phyloP scores from a whole-genome alignment of 1,140 invertebrate species.

The Procambarus virginalis region DNA sequence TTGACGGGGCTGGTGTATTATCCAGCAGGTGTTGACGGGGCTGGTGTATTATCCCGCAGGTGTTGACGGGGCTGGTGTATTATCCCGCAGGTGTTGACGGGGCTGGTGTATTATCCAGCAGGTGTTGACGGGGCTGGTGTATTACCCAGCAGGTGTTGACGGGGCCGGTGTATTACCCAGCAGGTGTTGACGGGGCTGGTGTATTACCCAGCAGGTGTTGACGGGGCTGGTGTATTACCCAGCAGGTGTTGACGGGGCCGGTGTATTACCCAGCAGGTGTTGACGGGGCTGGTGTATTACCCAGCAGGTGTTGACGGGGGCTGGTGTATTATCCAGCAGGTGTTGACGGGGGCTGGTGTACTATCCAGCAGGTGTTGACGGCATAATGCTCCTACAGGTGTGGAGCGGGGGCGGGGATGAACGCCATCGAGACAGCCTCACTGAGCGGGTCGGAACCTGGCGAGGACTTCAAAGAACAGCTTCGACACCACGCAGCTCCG shows the following conservation, averaged over 20 bases:
- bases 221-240: too few relatives aligned
- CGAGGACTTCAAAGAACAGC: slow-evolving; percentile 48
- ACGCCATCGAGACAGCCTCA: slow-evolving; percentile 58
- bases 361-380: background rate
- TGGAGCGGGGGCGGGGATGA: slow-evolving; percentile 44
- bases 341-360: background rate
- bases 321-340: too few relatives aligned
- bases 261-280: too few relatives aligned
- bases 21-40: background rate
- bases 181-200: background rate
- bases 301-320: too few relatives aligned
- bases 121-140: too few relatives aligned
- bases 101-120: background rate
- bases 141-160: too few relatives aligned
- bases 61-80: too few relatives aligned
- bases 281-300: too few relatives aligned
- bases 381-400: slow-evolving; percentile 3
- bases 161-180: too few relatives aligned
- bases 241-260: too few relatives aligned
- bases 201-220: background rate
- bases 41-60: too few relatives aligned
- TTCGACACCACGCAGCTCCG: slow-evolving; percentile 24
- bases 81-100: background rate
- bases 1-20: background rate
- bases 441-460: slow-evolving; percentile 58